Evolutionary conservation across 2,888 invertebrate genomes (phyloP), one percentile per base, ranked within the genome.

Genomic region (Aromia moschata): DNA sequence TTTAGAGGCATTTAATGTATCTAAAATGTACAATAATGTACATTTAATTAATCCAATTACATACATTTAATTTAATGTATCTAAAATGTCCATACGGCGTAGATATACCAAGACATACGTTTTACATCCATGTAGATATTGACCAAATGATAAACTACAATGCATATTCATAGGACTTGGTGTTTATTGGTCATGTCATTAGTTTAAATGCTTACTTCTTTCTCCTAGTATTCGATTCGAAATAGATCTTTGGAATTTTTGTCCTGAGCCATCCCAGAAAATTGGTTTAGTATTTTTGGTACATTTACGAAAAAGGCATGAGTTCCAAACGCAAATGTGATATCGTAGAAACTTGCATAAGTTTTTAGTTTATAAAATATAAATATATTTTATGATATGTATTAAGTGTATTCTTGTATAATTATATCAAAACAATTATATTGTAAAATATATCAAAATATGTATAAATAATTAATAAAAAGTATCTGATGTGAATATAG

Each of bases 271-370:
- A 11, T 33, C n/a, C 2, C n/a, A 2, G 33, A 11, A n/a, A 7
- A 11, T 33, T 11, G 33, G n/a, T 33, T 33, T 40, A 25, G 20
- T 49, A 53, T 33, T 55, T 56, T 59, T 64, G 58, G 64, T 58
- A 54, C 54, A 54, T 58, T 58, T 54, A 37, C 33, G 44, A 58
- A 25, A 20, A 45, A 67, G 66, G 69, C 67, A 67, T 66, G 65
- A 73, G 73, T 75, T 77, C 78, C 78, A 77, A 76, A 75, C 70
- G 73, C 75, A 73, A 72, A 75, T 79, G 79, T 79, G 79, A 79
- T 79, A 79, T 76, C 70, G 74, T 78, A 76, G 75, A 75, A 74
- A 77, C 74, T 76, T 67, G 71, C 73, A 71, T 69, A 77, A 72
- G 75, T 76, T 76, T 75, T 75, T 76, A 75, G 74, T 77, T 74